phyloP scores from a whole-genome alignment of 2,113 vertebrate species.

The Corythaixoides concolor region DNA sequence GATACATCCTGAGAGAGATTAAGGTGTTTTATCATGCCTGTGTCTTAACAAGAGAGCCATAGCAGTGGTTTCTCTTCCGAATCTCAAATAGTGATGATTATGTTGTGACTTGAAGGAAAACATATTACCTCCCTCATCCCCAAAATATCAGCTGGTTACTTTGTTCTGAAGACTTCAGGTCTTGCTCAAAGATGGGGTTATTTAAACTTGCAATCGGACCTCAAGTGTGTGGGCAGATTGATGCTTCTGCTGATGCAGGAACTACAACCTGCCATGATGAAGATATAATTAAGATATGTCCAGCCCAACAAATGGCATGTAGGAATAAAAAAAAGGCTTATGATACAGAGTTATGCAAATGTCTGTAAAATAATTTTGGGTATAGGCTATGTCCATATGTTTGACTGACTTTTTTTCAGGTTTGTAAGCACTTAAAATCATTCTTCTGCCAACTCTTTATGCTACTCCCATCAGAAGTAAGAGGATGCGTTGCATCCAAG shows the following conservation, averaged over 20 bases:
- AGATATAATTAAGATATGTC: constrained; percentile 42
- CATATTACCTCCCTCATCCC: neutral
- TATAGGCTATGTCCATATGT: constrained; percentile 68
- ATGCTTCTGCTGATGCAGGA: constrained; percentile 69
- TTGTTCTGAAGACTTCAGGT: constrained; percentile 66
- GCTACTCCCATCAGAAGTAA: constrained; percentile 64
- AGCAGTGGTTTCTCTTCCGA: constrained; percentile 12
- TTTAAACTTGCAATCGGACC: constrained; percentile 59
- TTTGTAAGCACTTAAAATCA: constrained; percentile 73
- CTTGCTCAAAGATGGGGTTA: constrained; percentile 44
- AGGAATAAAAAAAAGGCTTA: neutral
- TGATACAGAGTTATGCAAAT: constrained; percentile 47
- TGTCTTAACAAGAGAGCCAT: constrained; percentile 36
- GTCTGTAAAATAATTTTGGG: constrained; percentile 64
- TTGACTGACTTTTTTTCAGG: constrained; percentile 74
- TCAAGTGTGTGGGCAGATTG: constrained; percentile 58
- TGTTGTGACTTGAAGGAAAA: neutral
- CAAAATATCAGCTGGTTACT: constrained; percentile 20
- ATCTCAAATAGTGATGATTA: constrained; percentile 6
- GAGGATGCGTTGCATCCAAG: constrained; percentile 70
- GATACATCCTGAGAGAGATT: constrained; percentile 8
- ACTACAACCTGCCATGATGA: constrained; percentile 38
- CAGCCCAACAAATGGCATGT: constrained; percentile 55
- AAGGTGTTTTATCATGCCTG: constrained; percentile 63
- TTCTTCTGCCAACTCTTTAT: constrained; percentile 71